Evolutionary conservation across 2,888 invertebrate genomes (phyloP).

Genomic region (Phortica magna): DNA sequence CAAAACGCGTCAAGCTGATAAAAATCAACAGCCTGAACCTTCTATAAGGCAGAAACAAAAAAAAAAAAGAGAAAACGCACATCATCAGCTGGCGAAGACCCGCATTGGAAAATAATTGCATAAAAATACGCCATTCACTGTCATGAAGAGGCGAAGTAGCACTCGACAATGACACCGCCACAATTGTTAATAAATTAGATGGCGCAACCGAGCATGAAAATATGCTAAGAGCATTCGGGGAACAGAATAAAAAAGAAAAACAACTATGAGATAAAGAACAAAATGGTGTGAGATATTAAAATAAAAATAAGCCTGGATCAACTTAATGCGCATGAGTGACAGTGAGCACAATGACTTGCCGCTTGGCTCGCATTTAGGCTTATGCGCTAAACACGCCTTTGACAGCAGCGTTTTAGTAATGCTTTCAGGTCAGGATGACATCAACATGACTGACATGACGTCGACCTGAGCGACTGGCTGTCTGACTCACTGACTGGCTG

Average conservation of each 20-base stretch:
- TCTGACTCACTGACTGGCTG: not conserved
- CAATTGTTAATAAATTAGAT: constrained; percentile 23
- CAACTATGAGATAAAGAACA: constrained; percentile 1
- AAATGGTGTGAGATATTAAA: not conserved
- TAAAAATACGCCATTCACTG: too few species aligned
- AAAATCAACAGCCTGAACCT: not conserved
- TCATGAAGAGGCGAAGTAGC: too few species aligned
- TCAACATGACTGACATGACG: not conserved
- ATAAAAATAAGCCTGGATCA: constrained; percentile 18
- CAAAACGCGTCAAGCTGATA: not conserved
- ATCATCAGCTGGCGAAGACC: not conserved
- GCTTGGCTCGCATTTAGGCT: not conserved
- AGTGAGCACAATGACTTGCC: not conserved
- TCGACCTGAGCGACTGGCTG: constrained; percentile 3
- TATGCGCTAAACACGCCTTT: constrained; percentile 12
- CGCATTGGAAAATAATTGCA: not conserved
- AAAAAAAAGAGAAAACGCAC: too few species aligned
- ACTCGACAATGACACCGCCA: not conserved
- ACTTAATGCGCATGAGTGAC: constrained; percentile 4
- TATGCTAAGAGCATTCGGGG: not conserved
- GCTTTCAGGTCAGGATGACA: constrained; percentile 1
- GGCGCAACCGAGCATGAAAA: constrained; percentile 18
- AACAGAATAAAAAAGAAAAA: constrained; percentile 5
- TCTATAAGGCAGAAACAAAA: too few species aligned
- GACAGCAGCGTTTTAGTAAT: constrained; percentile 24